Evolutionary conservation across 1,140 invertebrate species (phyloP), one percentile per base, ranked within the genome.

Genomic region (Lepidostoma basale): DNA sequence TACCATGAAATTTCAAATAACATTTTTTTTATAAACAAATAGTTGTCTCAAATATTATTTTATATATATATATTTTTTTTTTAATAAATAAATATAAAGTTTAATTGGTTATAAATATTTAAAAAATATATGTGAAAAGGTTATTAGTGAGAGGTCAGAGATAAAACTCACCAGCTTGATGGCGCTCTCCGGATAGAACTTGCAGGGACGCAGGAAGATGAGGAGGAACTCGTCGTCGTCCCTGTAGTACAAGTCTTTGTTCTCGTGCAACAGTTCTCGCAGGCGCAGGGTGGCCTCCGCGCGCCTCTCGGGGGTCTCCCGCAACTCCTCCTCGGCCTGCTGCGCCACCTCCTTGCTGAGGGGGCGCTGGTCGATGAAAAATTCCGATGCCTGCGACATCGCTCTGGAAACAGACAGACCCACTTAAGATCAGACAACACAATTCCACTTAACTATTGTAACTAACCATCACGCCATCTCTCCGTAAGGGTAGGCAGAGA

Each of bases 121-220:
- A n/a, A n/a, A n/a, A n/a, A n/a, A n/a, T n/a, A n/a, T n/a, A n/a
- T n/a, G n/a, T n/a, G n/a, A n/a, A n/a, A n/a, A n/a, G n/a, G n/a
- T n/a, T n/a, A 42, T 42, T 9, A 42, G 6, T 42, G 39, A 42
- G 14, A 42, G 3, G 14, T 6, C n/a, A 14, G 14, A 42, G 39
- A 14, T 42, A 14, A 6, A n/a, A 33, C 87, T 85, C 77, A 90
- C 89, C 79, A 93, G 78, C 72, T 86, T 86, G 33, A 88, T 79
- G 0, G 91, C 91, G 78, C 90, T 92, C 67, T 93, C 84, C 0
- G 91, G 86, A 75, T 93, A 93, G 77, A 86, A 94, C 77, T 94
- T 92, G 76, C 89, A 90, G 26, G 90, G 90, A 33, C 92, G 84
- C 12, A 94, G 78, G 74, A 92, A 92, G 23, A 90, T 89, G 18